These are phyloP conservation scores for Pristionchus pacificus DNA, from an alignment of 1,140 invertebrate species.

Conservation along the genomic window DNA sequence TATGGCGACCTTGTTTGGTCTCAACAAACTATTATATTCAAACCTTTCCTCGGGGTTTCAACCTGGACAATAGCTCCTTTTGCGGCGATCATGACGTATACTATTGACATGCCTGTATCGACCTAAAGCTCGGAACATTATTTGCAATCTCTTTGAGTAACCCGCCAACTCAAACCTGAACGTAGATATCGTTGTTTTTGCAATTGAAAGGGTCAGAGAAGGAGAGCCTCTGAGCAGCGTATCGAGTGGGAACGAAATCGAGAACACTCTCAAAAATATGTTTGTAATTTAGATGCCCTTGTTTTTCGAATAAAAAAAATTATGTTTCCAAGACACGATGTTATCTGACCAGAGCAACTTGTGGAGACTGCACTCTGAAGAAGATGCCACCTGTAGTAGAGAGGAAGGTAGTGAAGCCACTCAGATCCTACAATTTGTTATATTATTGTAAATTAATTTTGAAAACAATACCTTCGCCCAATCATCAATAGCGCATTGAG, in stretches of 20 bases:
- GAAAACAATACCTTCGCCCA: neutral
- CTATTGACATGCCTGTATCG: neutral
- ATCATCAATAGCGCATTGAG: neutral
- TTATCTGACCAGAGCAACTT: too few relatives aligned
- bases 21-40: too few relatives aligned
- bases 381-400: neutral
- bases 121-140: neutral
- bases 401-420: neutral
- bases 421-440: too few relatives aligned
- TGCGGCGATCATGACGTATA: too few relatives aligned
- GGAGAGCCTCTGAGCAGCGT: neutral
- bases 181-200: neutral
- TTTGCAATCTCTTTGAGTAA: neutral
- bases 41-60: too few relatives aligned
- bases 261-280: neutral
- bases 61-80: too few relatives aligned
- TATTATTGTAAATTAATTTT: too few relatives aligned
- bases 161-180: neutral
- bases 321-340: neutral
- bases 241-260: neutral
- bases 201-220: neutral
- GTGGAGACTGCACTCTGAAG: neutral
- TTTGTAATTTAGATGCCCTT: neutral
- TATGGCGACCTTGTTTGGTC: too few relatives aligned
- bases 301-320: too few relatives aligned